phyloP scores from a whole-genome alignment of 2,797 vertebrate species.

The Chelidonichthys spinosus region DNA sequence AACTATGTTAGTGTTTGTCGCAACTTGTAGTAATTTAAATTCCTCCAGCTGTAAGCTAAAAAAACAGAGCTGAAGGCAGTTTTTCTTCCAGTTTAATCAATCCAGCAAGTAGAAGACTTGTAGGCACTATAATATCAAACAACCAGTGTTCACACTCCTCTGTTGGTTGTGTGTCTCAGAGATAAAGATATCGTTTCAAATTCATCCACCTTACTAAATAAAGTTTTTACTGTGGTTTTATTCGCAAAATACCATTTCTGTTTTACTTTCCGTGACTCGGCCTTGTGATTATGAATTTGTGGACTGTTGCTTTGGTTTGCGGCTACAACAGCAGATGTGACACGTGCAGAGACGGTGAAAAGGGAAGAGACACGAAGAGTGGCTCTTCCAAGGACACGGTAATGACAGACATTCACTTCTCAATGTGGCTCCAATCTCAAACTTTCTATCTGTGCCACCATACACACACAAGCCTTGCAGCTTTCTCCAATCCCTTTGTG shows the following conservation, averaged over 20 bases:
- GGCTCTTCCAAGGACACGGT: conserved; percentile 24
- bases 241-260: not conserved
- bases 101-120: conserved; percentile 30
- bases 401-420: conserved; percentile 17
- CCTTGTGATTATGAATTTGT: not conserved
- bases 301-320: not conserved
- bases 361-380: conserved; percentile 3
- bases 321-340: not conserved
- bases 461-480: conserved; percentile 2
- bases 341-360: not conserved
- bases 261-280: too few species aligned
- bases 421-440: conserved; percentile 33
- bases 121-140: conserved; percentile 15
- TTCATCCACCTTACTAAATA: not conserved
- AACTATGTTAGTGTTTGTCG: conserved; percentile 8
- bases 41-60: conserved; percentile 25
- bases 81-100: conserved; percentile 23
- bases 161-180: not conserved
- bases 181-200: not conserved
- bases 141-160: not conserved
- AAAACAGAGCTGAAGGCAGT: conserved; percentile 11
- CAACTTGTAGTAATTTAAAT: conserved; percentile 31
- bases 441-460: conserved; percentile 6
- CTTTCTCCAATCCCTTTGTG: conserved; percentile 24
- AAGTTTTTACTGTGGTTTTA: not conserved